A percentile compares a stretch with the other conserved stretches of the same genome.
phyloP scores from a whole-genome alignment of 2,888 invertebrate genomes.

The Eueremaeus valkanovi region DNA sequence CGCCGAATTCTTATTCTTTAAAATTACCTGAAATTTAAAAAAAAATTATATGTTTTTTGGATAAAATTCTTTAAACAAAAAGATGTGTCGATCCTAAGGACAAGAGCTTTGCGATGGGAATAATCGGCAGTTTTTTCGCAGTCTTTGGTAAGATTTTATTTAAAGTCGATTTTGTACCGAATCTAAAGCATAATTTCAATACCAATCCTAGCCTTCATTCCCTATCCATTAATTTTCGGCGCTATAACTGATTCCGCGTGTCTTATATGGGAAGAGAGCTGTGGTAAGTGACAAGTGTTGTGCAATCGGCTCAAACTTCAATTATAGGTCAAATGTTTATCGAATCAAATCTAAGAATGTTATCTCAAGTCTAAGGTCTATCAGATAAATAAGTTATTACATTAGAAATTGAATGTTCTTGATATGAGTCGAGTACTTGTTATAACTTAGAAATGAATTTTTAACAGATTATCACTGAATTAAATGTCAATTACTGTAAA shows the following conservation, averaged over 20 bases:
- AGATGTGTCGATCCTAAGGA: conserved; percentile 47
- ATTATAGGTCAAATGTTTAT: not conserved
- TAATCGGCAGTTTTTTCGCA: conserved; percentile 45
- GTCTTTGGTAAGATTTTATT: conserved; percentile 44
- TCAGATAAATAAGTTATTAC: not conserved
- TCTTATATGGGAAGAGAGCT: conserved; percentile 47
- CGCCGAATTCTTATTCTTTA: no score
- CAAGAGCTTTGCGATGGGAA: conserved; percentile 47
- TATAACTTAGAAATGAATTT: not conserved
- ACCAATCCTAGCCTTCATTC: conserved; percentile 46
- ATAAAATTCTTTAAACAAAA: not conserved
- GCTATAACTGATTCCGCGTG: conserved; percentile 47
- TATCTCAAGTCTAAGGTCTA: not conserved
- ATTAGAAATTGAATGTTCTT: not conserved
- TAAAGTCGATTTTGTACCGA: not conserved
- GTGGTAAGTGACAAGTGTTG: conserved; percentile 41
- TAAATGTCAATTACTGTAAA: no score
- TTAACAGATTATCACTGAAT: not conserved
- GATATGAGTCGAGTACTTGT: not conserved
- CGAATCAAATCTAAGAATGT: not conserved
- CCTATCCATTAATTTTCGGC: conserved; percentile 48
- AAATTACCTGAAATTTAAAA: no score
- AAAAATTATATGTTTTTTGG: not conserved
- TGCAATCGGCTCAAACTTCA: no score
- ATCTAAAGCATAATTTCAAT: no score